Evolutionary conservation across 2,888 invertebrate species (phyloP).

Genomic region (Spisula subtruncata): DNA sequence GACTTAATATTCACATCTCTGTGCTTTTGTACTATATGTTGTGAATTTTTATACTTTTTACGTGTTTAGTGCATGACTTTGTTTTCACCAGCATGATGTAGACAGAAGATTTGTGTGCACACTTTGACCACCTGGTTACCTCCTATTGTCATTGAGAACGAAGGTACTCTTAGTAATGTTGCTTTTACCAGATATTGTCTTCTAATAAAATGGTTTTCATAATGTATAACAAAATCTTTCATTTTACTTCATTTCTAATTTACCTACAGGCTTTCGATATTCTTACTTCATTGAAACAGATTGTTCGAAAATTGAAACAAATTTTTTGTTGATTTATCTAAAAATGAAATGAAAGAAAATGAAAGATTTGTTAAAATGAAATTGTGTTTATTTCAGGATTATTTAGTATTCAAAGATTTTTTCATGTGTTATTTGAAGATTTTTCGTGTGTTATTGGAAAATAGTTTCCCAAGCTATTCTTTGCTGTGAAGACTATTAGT

Average conservation of each 20-base stretch:
- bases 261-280: too few relatives aligned
- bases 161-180: neutral
- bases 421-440: neutral
- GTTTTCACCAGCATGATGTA: constrained; percentile 9
- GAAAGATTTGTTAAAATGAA: neutral
- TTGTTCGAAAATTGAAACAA: too few relatives aligned
- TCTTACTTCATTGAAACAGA: neutral
- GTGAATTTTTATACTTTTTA: neutral
- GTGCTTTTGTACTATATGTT: neutral
- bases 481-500: neutral
- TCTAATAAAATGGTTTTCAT: neutral
- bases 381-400: neutral
- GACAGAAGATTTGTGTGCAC: neutral
- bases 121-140: constrained; percentile 27
- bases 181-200: neutral
- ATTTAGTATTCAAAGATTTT: neutral
- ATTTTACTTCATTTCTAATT: neutral
- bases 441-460: too few relatives aligned
- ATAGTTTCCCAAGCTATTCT: too few relatives aligned
- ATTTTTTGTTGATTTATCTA: too few relatives aligned
- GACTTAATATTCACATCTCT: neutral
- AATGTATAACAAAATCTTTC: neutral
- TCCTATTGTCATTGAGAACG: neutral
- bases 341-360: neutral
- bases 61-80: neutral